phyloP scores from a whole-genome alignment of 2,888 invertebrate genomes.

The Rhodophaea formosa region DNA sequence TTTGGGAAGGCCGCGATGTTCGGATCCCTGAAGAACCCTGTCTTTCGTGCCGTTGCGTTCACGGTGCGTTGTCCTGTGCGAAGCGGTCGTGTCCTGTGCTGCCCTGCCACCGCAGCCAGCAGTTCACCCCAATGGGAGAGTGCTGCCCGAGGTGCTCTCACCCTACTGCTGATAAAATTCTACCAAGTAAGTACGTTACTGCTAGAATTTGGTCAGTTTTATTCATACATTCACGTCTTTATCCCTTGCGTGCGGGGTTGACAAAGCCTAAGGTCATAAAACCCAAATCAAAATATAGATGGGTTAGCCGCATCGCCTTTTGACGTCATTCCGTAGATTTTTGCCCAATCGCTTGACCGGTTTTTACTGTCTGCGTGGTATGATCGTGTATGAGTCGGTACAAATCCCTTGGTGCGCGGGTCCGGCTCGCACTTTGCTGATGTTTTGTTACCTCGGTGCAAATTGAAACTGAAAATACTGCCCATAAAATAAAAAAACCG shows the following conservation, averaged over 20 bases:
- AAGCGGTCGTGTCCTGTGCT: conserved; percentile 94
- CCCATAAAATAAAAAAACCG: too few relatives aligned
- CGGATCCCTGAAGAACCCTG: conserved; percentile 92
- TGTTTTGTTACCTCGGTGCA: too few relatives aligned
- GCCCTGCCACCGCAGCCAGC: conserved; percentile 87
- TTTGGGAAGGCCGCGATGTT: conserved; percentile 90
- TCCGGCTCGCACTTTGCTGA: too few relatives aligned
- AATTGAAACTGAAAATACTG: too few relatives aligned
- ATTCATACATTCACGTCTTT: not conserved
- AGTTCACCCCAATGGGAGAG: conserved; percentile 86
- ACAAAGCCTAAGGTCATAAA: not conserved
- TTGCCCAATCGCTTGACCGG: too few relatives aligned
- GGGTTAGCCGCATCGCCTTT: too few relatives aligned
- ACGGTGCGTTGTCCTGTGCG: conserved; percentile 86
- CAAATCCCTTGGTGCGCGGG: too few relatives aligned
- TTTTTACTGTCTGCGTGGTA: too few relatives aligned
- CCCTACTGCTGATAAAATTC: conserved; percentile 73
- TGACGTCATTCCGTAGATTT: too few relatives aligned
- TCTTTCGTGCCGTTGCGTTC: conserved; percentile 89
- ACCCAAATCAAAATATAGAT: too few relatives aligned
- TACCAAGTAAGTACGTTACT: conserved; percentile 58
- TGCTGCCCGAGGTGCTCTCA: conserved; percentile 85
- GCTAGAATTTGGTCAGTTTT: too few relatives aligned
- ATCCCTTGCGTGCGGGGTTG: not conserved
- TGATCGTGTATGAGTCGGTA: too few relatives aligned